These are phyloP conservation scores for Phalacrocorax carbo DNA, from an alignment of 2,113 vertebrate species.

Conservation along the genomic window DNA sequence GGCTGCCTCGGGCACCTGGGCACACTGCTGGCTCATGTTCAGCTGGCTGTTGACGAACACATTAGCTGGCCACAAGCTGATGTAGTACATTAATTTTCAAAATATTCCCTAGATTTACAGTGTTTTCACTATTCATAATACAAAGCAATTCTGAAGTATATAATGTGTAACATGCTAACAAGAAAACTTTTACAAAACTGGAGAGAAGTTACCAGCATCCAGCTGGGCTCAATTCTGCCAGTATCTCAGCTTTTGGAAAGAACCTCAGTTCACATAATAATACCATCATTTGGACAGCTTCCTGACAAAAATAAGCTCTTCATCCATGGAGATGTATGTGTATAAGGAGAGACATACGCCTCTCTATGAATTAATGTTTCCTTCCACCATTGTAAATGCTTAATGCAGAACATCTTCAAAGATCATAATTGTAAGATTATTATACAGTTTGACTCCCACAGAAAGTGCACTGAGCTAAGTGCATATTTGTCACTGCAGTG, in stretches of 20 bases:
- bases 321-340: not conserved
- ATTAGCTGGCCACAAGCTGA: not conserved
- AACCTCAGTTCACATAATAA: conserved; percentile 2
- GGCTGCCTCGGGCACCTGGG: too few relatives aligned
- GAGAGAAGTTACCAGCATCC: not conserved
- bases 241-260: not conserved
- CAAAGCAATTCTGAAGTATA: not conserved
- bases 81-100: not conserved
- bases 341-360: not conserved
- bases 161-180: not conserved
- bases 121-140: not conserved
- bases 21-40: too few relatives aligned
- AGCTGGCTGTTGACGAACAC: too few relatives aligned
- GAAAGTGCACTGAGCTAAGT: conserved; percentile 4
- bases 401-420: conserved; percentile 55
- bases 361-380: conserved; percentile 29
- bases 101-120: not conserved
- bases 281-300: conserved; percentile 32
- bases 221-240: conserved; percentile 30
- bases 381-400: conserved; percentile 35
- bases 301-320: conserved; percentile 38
- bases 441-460: conserved; percentile 31
- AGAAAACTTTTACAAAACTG: conserved; percentile 20
- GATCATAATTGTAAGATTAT: conserved; percentile 28
- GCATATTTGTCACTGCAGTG: not conserved